phyloP scores from a whole-genome alignment of 2,888 invertebrate species.

The Panorpa germanica region DNA sequence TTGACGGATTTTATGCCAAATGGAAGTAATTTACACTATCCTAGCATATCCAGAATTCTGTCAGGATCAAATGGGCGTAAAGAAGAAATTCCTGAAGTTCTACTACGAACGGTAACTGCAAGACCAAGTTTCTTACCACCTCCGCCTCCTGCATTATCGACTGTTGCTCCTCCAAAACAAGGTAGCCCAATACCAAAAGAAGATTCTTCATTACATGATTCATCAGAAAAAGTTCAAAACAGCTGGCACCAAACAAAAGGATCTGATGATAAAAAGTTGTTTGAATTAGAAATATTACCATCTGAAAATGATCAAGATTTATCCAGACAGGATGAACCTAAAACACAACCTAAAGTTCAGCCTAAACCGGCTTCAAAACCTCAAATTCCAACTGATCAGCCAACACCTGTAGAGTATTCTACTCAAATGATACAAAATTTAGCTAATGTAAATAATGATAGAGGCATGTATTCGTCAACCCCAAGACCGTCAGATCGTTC shows the following conservation, averaged over 20 bases:
- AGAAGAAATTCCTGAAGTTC: conserved; percentile 61
- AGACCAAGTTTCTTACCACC: conserved; percentile 21
- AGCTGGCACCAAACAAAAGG: background rate
- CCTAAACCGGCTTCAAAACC: background rate
- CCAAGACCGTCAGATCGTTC: conserved; percentile 15
- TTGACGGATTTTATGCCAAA: too few species aligned
- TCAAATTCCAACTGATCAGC: conserved; percentile 24
- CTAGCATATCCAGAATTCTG: conserved; percentile 67
- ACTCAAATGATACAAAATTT: conserved; percentile 36
- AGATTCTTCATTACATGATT: too few species aligned
- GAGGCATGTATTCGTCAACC: conserved; percentile 12
- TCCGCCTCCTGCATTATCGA: conserved; percentile 13
- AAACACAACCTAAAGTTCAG: conserved; percentile 16
- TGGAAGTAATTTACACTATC: conserved; percentile 40
- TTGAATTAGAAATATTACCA: conserved; percentile 5
- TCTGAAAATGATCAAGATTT: too few species aligned
- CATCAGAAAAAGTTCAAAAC: too few species aligned
- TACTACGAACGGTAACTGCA: conserved; percentile 47
- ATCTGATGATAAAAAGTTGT: background rate
- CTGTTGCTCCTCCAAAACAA: conserved; percentile 2
- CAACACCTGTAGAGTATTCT: conserved; percentile 30
- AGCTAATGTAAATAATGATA: conserved; percentile 35
- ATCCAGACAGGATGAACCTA: conserved; percentile 16
- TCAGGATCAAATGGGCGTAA: conserved; percentile 73
- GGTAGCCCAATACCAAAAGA: conserved; percentile 3